Evolutionary conservation across 2,113 vertebrate genomes (phyloP).

Genomic region (Pitta sordida): DNA sequence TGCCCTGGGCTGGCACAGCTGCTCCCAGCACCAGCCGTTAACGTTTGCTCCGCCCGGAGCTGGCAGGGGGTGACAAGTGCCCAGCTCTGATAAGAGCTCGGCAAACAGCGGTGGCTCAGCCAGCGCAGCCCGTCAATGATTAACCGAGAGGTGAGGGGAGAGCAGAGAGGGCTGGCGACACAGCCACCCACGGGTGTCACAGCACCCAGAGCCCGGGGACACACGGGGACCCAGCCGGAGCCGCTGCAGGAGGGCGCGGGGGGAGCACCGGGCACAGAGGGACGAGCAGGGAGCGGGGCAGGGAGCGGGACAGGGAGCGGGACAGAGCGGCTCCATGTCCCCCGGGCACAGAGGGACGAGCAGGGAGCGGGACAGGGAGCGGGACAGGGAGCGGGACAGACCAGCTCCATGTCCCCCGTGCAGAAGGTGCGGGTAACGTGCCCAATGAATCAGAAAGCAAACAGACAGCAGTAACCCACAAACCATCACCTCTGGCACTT

Average conservation of each 20-base stretch:
- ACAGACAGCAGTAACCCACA: background rate
- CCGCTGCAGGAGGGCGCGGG: accelerated
- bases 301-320: too few species aligned
- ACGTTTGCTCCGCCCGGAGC: background rate
- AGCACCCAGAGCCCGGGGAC: accelerated
- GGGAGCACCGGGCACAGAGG: background rate
- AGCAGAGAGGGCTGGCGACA: background rate
- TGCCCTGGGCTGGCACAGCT: background rate
- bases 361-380: too few species aligned
- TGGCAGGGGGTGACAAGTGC: background rate
- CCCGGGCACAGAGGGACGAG: too few species aligned
- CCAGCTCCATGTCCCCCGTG: too few species aligned
- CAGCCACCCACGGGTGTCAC: accelerated
- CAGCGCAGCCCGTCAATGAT: background rate
- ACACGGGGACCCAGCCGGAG: accelerated
- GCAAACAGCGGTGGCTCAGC: background rate
- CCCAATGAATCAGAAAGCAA: background rate
- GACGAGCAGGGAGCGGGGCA: too few species aligned
- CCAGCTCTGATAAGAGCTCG: background rate
- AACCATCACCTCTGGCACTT: background rate
- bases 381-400: too few species aligned
- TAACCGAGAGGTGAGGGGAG: background rate
- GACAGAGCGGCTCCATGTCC: too few species aligned
- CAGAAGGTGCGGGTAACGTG: accelerated
- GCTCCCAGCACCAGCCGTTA: background rate